These are phyloP conservation scores for Antechinus flavipes DNA, from an alignment of 2,113 vertebrate species.

Conservation along the genomic window DNA sequence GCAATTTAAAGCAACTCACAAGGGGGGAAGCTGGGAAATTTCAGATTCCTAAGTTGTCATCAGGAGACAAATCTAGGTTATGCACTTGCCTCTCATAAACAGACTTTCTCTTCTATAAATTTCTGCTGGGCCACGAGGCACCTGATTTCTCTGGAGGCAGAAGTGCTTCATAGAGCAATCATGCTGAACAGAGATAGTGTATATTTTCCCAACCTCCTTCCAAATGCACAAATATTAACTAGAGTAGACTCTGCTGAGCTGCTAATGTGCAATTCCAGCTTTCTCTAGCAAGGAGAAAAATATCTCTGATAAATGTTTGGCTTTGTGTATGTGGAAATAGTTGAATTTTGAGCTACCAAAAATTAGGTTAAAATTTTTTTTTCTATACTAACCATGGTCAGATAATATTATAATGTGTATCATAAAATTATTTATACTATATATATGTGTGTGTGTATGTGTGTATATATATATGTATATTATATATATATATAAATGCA, in stretches of 20 bases:
- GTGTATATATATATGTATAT: too few species aligned
- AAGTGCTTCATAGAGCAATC: conserved; percentile 57
- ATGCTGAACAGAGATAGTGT: conserved; percentile 44
- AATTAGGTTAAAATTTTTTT: conserved; percentile 42
- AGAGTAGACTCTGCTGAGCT: conserved; percentile 6
- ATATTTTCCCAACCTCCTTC: conserved; percentile 56
- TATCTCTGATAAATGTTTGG: conserved; percentile 56
- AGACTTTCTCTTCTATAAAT: conserved; percentile 72
- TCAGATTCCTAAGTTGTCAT: conserved; percentile 74
- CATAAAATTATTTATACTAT: neutral
- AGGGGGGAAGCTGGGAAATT: conserved; percentile 69
- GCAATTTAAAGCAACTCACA: conserved; percentile 72
- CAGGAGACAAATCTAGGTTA: conserved; percentile 74
- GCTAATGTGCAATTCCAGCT: conserved; percentile 32
- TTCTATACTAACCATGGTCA: conserved; percentile 42
- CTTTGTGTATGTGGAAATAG: conserved; percentile 49
- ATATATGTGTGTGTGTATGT: neutral
- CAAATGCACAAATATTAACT: conserved; percentile 56
- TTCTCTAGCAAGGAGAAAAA: conserved; percentile 38
- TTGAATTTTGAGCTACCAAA: conserved; percentile 65
- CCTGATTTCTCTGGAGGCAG: conserved; percentile 74
- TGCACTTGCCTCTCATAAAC: conserved; percentile 67
- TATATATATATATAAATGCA: too few species aligned
- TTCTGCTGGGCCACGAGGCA: conserved; percentile 26
- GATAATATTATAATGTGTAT: neutral